Conservation (phyloP, 92 coral and sea anemone species). For the Desmophyllum pertusum region DNA sequence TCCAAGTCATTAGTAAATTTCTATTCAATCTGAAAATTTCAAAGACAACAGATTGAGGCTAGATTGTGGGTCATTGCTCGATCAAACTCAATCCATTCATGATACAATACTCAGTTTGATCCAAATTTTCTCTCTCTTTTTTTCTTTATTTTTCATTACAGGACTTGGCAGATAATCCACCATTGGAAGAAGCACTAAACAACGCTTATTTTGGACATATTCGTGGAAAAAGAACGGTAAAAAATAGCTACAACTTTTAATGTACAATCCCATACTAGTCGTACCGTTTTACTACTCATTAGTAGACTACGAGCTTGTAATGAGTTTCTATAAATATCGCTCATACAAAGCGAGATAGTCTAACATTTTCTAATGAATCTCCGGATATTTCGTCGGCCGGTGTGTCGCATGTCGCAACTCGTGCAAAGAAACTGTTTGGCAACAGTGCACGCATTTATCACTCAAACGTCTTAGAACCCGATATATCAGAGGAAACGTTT, state of each 20-base stretch:
- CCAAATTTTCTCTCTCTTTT: not conserved
- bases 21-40: not conserved
- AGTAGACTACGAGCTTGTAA: not conserved
- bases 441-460: too few relatives aligned
- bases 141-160: not conserved
- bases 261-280: not conserved
- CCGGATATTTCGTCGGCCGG: not conserved
- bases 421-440: too few relatives aligned
- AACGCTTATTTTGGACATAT: conserved; percentile 40
- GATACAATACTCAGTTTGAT: not conserved
- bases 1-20: not conserved
- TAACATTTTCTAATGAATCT: not conserved
- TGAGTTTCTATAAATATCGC: too few relatives aligned
- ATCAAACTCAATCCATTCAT: not conserved
- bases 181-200: conserved; percentile 26
- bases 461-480: too few relatives aligned
- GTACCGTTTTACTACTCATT: not conserved
- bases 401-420: too few relatives aligned
- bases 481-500: too few relatives aligned
- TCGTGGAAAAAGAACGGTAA: conserved; percentile 52
- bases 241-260: not conserved
- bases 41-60: not conserved
- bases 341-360: too few relatives aligned
- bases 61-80: not conserved
- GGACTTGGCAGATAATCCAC: conserved; percentile 20